Percentiles rank a stretch among this genome's conserved stretches.
phyloP scores from a whole-genome alignment of 2,113 vertebrate species.

The Oryzias woworae region DNA sequence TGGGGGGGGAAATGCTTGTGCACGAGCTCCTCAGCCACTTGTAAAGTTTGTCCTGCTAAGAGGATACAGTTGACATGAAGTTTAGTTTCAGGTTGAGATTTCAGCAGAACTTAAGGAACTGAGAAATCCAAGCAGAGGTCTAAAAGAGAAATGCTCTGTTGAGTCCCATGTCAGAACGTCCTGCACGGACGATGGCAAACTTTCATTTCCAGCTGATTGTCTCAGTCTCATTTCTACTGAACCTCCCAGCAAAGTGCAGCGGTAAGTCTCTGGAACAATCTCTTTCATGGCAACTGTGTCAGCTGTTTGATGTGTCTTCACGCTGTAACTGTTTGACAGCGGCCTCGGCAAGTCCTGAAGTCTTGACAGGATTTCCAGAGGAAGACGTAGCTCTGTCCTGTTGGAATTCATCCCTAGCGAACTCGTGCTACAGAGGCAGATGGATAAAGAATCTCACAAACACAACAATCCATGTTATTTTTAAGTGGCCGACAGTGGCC shows the following conservation, averaged over 20 bases:
- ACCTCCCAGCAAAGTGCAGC: constrained; percentile 10
- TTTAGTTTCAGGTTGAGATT: constrained; percentile 10
- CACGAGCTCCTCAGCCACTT: no score
- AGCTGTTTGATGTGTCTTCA: background rate
- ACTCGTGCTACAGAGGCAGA: constrained; percentile 12
- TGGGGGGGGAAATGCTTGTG: no score
- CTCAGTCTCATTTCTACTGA: constrained; percentile 5
- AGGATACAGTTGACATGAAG: no score
- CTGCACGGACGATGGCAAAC: constrained; percentile 31
- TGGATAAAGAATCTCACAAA: constrained; percentile 11
- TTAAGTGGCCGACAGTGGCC: constrained; percentile 18
- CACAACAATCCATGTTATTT: background rate
- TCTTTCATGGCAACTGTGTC: background rate
- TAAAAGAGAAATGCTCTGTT: background rate
- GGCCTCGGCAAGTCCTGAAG: background rate
- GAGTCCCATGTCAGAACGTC: background rate
- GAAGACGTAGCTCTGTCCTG: constrained; percentile 39
- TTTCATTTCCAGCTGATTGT: constrained; percentile 6
- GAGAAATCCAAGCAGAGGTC: constrained; percentile 3
- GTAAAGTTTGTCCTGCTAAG: no score
- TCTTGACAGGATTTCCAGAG: background rate
- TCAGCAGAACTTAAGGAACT: constrained; percentile 15
- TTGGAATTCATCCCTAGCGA: background rate
- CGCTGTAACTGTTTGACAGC: constrained; percentile 10
- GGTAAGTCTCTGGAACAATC: constrained; percentile 34